A percentile compares a stretch with the other conserved stretches of the same genome.
Evolutionary conservation across 1,140 invertebrate genomes (phyloP).

Genomic region (Tribolium madens): DNA sequence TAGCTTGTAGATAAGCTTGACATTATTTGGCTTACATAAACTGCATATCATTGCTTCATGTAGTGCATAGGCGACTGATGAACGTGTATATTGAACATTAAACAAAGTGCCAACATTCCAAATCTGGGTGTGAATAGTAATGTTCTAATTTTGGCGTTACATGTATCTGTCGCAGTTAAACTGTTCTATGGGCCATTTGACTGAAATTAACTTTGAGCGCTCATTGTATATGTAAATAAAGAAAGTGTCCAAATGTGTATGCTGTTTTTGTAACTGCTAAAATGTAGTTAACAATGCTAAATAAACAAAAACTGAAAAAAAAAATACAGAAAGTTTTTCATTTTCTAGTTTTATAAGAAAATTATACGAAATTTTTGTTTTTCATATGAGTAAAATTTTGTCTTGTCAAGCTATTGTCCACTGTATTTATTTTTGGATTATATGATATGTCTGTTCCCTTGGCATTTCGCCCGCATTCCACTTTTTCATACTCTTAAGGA

Average conservation of each 20-base stretch:
- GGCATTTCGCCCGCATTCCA: neutral
- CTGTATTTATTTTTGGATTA: neutral
- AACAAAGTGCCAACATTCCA: neutral
- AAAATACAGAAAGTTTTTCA: no score
- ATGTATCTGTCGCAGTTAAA: neutral
- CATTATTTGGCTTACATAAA: neutral
- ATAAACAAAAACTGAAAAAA: no score
- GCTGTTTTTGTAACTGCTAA: neutral
- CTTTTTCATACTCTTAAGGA: neutral
- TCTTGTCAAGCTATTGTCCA: neutral
- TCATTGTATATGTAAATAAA: neutral
- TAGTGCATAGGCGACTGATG: neutral
- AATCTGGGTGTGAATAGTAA: neutral
- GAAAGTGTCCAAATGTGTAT: neutral
- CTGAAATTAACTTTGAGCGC: neutral
- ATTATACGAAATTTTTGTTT: no score
- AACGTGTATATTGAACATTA: neutral
- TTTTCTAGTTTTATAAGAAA: no score
- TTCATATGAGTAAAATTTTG: no score
- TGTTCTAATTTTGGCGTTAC: neutral
- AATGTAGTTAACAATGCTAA: no score
- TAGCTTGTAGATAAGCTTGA: neutral
- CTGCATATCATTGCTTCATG: neutral
- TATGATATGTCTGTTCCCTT: constrained; percentile 2
- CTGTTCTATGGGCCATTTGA: neutral